Base-by-base conservation (phyloP, 64 coral and sea anemone species). In the Pocillopora verrucosa region DNA sequence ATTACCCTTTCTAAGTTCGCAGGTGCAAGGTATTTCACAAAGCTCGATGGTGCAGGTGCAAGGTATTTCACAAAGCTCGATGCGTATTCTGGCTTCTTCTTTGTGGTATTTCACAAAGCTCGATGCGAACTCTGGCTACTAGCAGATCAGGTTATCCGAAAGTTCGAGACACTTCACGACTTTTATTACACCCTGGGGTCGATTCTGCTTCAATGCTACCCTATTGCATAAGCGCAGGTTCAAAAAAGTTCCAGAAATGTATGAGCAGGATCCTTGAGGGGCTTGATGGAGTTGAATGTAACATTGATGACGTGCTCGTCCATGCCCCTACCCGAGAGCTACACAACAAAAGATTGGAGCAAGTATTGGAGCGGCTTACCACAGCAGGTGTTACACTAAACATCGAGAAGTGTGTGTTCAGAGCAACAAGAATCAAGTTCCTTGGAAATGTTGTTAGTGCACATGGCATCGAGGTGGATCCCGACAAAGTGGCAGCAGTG, bases 151-250 rank as follows among this genome's bases (percentile, higher is more conserved):
- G 11, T n/a, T 86, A 17, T 5, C 9, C 34, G 58, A 65, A 5
- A 30, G 69, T 41, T 86, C 83, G 13, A 65, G 57, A 80, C 62
- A 5, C 36, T 56, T 90, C 22, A 90, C 88, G 17, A 80, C 88
- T 9, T 90, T 90, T 76, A 92, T 92, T 5, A 92, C 90, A 15
- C 80, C 73, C 2, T 92, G 80, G 72, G 73, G 73, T 13, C 17
- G 4, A 6, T 90, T 70, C 58, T 62, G 56, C 24, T 82, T 90
- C 14, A 83, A 90, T 26, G 15, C 20, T 82, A 11, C 78, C 17
- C 45, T 90, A 15, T 65, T 80, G 70, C 16, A 84, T 86, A 30
- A 72, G 90, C 59, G 41, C 10, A 57, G 1, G 79, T 6, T 76
- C 69, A 73, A 72, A 83, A 72, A 74, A 76, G 34, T 91, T 91